Conservation (phyloP, 37 sponge, comb jelly and placozoan species). For the Aphrocallistes beatrix region DNA sequence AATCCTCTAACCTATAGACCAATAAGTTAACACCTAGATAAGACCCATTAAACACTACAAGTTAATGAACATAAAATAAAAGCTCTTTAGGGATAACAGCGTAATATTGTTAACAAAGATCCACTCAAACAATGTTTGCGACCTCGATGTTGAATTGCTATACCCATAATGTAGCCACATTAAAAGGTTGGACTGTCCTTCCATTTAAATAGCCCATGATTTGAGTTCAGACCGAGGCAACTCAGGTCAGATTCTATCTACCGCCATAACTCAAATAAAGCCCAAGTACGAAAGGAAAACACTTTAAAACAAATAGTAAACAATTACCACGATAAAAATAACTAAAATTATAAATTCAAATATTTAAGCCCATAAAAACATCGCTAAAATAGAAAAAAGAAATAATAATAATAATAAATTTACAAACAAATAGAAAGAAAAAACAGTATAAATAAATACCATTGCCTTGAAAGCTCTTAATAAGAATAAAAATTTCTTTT, state of each 20-base stretch:
- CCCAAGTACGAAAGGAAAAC: conserved; percentile 65
- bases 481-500: no score
- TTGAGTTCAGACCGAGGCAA: conserved; percentile 86
- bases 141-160: conserved; percentile 94
- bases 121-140: conserved; percentile 83
- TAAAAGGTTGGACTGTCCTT: conserved; percentile 85
- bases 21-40: conserved; percentile 52
- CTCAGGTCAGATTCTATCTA: conserved; percentile 86
- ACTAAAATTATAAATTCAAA: neutral
- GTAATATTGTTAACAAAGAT: conserved; percentile 77
- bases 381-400: no score
- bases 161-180: conserved; percentile 67
- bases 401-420: no score
- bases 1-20: conserved; percentile 68
- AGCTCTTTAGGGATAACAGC: conserved; percentile 91
- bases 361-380: no score
- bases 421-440: no score
- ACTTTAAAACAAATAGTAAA: neutral
- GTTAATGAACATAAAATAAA: conserved; percentile 76
- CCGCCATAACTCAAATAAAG: conserved; percentile 34
- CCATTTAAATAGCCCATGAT: conserved; percentile 80
- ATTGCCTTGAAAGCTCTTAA: no score
- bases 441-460: no score
- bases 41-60: no score
- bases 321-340: neutral